These are phyloP conservation scores for Netelia virgata DNA, from an alignment of 2,888 invertebrate species.

Conservation along the genomic window DNA sequence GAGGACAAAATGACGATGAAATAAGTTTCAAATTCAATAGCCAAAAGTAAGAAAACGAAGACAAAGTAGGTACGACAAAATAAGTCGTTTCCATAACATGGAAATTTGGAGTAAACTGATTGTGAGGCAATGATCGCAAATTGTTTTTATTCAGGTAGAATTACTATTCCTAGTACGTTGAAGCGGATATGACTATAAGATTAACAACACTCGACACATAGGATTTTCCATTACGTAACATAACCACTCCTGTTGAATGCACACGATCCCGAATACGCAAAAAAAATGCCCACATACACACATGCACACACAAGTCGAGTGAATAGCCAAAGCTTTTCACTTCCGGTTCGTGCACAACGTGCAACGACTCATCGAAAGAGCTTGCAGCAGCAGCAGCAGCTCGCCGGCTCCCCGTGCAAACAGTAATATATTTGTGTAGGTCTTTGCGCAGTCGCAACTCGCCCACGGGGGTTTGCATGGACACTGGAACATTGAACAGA, in stretches of 20 bases:
- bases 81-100: not conserved
- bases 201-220: not conserved
- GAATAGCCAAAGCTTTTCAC: conserved; percentile 24
- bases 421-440: conserved; percentile 69
- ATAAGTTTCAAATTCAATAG: not conserved
- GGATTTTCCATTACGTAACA: not conserved
- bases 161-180: not conserved
- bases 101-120: too few species aligned
- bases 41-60: not conserved
- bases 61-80: not conserved
- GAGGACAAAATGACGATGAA: not conserved
- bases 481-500: conserved; percentile 29
- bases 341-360: not conserved
- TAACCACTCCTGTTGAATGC: not conserved
- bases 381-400: conserved; percentile 59
- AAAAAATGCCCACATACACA: not conserved
- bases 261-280: too few species aligned
- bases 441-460: conserved; percentile 34
- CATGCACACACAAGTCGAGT: not conserved
- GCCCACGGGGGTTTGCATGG: conserved; percentile 19
- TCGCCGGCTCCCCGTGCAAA: conserved; percentile 69
- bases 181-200: not conserved
- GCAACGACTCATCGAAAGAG: conserved; percentile 56
- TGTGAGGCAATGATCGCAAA: not conserved
- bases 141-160: too few species aligned